Base-by-base conservation (phyloP, 1,140 invertebrate species). In the Musca domestica region DNA sequence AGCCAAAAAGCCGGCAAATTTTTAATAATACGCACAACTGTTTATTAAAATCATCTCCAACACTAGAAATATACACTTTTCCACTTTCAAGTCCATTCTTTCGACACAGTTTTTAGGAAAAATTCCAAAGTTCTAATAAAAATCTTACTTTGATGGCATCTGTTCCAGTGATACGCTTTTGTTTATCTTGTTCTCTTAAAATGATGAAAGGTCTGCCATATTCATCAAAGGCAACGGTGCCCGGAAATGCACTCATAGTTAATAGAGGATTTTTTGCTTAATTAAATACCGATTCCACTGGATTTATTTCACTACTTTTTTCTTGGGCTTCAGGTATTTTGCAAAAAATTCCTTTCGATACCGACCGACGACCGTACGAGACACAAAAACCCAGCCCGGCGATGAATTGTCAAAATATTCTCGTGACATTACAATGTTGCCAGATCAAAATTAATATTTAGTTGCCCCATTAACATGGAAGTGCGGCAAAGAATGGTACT, bases 121-220 rank as follows among this genome's bases (percentile, higher is more conserved):
- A 4, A 9, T 51, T 20, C 3, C 48, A 51, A 20, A 48, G 10
- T 51, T 51, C 9, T 6, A 22, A 4, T 19, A 51, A 41, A 2
- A 10, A 27, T 64, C 48, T 76, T 85, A 98, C 97, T 90, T 99
- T 99, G 67, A 99, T 90, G 61, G 98, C 98, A 85, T 98, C 95
- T 73, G 89, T 90, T 77, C 98, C 98, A 81, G 93, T 95, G 67
- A 99, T 86, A 75, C 98, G 86, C 82, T 92, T 96, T 84, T 99
- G 95, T 69, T 87, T 92, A 2, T 98, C 95, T 84, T 99, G 96
- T 78, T 99, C 95, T 67, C 92, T 90, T 67, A 99, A 85, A 78
- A 99, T 98, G 70, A 99, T 93, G 83, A 99, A 99, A 68, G 98
- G 97, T 72, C 96, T 88, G 63, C 98, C 98, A 87, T 90, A 99